Percentiles rank a stretch among this genome's conserved stretches.
Evolutionary conservation across 2,113 vertebrate species (phyloP).

Genomic region (Casuarius casuarius): DNA sequence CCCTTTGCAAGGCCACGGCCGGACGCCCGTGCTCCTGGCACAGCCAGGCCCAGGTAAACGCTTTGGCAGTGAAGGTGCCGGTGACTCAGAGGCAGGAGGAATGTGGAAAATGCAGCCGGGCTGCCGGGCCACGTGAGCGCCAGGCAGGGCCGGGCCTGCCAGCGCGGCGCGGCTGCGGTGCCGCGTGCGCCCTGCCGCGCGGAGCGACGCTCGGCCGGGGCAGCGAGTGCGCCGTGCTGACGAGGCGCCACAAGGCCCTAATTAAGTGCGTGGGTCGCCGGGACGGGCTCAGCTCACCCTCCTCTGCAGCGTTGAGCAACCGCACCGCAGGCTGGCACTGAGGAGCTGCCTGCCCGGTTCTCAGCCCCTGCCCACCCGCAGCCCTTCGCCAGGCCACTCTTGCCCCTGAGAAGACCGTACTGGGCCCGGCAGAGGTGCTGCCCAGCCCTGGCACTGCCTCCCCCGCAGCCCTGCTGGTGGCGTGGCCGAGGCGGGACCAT

Average conservation of each 20-base stretch:
- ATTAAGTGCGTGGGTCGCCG: background rate
- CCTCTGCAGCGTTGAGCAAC: background rate
- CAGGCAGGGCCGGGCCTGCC: slow-evolving; percentile 56
- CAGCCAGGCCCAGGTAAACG: background rate
- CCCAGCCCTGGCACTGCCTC: no score
- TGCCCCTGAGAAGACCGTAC: no score
- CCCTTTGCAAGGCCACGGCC: rapidly evolving
- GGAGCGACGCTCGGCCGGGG: background rate
- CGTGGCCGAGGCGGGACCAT: no score
- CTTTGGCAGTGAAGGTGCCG: background rate
- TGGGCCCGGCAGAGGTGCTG: no score
- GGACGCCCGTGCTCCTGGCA: background rate
- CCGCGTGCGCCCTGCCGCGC: background rate
- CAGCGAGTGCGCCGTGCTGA: slow-evolving; percentile 27
- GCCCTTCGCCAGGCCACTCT: background rate
- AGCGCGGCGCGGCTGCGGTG: rapidly evolving
- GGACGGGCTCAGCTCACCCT: slow-evolving; percentile 6
- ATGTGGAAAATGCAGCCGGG: slow-evolving; percentile 58
- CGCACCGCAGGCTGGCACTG: background rate
- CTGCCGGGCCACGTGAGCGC: background rate
- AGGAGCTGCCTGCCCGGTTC: background rate
- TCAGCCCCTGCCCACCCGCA: background rate
- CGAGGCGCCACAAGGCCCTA: background rate
- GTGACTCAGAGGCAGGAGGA: slow-evolving; percentile 40
- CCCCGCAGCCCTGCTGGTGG: background rate